These are phyloP conservation scores for Tolmerus cingulatus DNA, from an alignment of 2,888 invertebrate genomes.

Conservation along the genomic window DNA sequence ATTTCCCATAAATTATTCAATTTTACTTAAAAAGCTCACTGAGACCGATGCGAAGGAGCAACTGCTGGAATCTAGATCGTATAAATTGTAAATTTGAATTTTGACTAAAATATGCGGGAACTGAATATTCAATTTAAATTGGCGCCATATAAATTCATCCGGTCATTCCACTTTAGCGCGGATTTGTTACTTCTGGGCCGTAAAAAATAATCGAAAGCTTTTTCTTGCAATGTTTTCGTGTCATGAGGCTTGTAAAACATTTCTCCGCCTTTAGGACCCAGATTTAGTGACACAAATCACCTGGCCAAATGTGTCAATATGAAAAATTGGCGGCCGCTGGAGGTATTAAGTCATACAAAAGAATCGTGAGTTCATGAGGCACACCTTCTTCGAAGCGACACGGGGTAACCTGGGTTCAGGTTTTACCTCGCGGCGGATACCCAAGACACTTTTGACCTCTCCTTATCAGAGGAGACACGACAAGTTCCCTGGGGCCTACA, in stretches of 20 bases:
- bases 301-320: slow-evolving; percentile 13
- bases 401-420: neutral
- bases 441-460: neutral
- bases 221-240: neutral
- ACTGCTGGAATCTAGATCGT: slow-evolving; percentile 11
- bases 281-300: neutral
- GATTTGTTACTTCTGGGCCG: neutral
- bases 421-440: neutral
- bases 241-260: neutral
- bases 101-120: slow-evolving; percentile 17
- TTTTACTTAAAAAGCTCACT: neutral
- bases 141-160: slow-evolving; percentile 22
- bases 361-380: neutral
- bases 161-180: neutral
- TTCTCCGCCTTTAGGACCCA: neutral
- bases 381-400: neutral
- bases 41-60: neutral
- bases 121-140: neutral
- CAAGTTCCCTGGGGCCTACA: neutral
- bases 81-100: slow-evolving; percentile 26
- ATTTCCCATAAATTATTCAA: neutral
- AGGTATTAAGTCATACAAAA: slow-evolving; percentile 16
- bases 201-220: slow-evolving; percentile 14
- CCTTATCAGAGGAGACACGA: neutral
- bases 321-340: neutral